Evolutionary conservation across 2,888 invertebrate species (phyloP), one percentile per base, ranked within the genome.

Genomic region (Eupeodes luniger): DNA sequence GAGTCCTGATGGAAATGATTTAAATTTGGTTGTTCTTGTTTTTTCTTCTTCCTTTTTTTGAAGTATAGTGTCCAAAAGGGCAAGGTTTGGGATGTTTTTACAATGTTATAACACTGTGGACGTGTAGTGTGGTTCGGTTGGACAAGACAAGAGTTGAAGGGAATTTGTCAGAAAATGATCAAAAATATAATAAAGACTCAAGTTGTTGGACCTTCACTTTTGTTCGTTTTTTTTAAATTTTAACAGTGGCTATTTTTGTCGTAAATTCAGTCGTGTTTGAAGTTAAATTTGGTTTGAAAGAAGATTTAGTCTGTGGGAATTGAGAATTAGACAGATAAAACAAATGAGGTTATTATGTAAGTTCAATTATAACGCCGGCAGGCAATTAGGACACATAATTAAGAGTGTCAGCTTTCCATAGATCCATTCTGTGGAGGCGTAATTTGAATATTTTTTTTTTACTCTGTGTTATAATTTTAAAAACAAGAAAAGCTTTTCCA

Each of bases 1-100:
- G 84, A 81, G 77, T 84, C 64, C 72, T 84, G 81, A 87, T 72
- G 83, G 59, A 75, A 79, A 83, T 82, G 76, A 86, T 86, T 86
- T 86, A 77, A 80, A 84, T 84, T 84, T 88, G 36, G 77, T 62
- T 53, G 10, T 34, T 66, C 16, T 11, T 40, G 34, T 19, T 27
- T 5, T 51, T 36, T 16, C 4, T 62, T 16, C 6, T 11, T 40
- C n/a, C 14, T 5, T 51, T 36, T 16, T 12, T 62, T 36, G 6
- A 27, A 49, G 27, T 27, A 27, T 3, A 27, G 49, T 69, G 69
- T 69, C 53, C n/a, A 16, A 40, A 19, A 40, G 49, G 47, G 5
- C n/a, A 16, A 53, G 12, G 27, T 12, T 66, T 57, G 27, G 36
- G 40, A 11, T 36, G n/a, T 12, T 49, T 64, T 53, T 51, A 36